These are phyloP conservation scores for Pyrgus malvae DNA, from an alignment of 2,888 invertebrate species.

Conservation along the genomic window DNA sequence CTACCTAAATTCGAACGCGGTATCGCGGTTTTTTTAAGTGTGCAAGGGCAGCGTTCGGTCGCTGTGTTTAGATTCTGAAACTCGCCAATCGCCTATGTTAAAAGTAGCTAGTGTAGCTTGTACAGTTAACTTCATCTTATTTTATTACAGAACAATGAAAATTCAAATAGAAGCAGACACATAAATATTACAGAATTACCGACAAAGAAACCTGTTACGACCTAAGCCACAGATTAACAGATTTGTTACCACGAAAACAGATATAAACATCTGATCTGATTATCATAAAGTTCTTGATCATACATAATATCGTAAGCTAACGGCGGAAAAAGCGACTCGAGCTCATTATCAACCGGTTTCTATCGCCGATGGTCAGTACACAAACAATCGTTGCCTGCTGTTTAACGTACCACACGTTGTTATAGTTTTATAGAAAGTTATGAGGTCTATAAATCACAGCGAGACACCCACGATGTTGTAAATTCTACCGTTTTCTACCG, in stretches of 20 bases:
- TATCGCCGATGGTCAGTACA: constrained; percentile 33
- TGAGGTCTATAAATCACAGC: constrained; percentile 55
- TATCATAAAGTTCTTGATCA: constrained; percentile 22
- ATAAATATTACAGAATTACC: constrained; percentile 16
- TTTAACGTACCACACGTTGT: constrained; percentile 25
- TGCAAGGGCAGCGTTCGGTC: too few species aligned
- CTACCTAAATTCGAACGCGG: too few species aligned
- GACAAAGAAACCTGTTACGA: constrained; percentile 23
- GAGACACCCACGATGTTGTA: constrained; percentile 64
- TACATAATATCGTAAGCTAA: constrained; percentile 20
- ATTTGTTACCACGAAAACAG: constrained; percentile 16
- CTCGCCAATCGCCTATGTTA: too few species aligned
- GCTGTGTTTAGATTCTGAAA: too few species aligned
- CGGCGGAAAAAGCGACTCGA: constrained; percentile 29
- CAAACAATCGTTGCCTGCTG: constrained; percentile 34
- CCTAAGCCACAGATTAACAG: constrained; percentile 18
- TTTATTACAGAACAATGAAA: constrained; percentile 14
- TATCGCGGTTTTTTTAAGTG: too few species aligned
- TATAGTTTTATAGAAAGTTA: constrained; percentile 54
- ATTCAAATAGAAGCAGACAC: constrained; percentile 8
- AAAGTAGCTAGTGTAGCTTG: too few species aligned
- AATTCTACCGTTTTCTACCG: constrained; percentile 35
- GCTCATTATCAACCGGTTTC: constrained; percentile 37
- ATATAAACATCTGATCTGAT: constrained; percentile 27
- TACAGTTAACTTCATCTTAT: constrained; percentile 8